phyloP scores from a whole-genome alignment of 2,113 vertebrate genomes.

The Typhlomys cinereus region DNA sequence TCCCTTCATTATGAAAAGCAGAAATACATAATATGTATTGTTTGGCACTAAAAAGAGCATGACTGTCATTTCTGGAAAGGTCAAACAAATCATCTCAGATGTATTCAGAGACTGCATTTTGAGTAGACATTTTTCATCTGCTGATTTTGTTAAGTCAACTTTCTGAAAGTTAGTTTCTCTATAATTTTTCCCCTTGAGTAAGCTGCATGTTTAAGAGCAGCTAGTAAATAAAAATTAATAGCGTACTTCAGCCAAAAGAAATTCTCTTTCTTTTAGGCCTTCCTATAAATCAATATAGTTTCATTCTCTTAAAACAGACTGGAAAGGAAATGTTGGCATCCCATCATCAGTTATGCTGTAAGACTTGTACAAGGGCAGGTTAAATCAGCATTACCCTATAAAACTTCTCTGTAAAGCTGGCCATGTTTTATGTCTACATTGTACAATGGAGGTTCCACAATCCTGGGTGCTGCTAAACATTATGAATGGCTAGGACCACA shows the following conservation, averaged over 20 bases:
- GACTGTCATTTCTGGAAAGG: conserved; percentile 25
- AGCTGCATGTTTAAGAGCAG: conserved; percentile 5
- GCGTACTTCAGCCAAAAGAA: neutral
- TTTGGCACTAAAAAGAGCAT: conserved; percentile 17
- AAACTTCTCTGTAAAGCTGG: neutral
- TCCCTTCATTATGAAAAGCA: conserved; percentile 32
- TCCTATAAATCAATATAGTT: conserved; percentile 6
- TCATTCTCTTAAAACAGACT: neutral
- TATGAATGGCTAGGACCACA: neutral
- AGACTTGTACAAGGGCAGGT: conserved; percentile 17
- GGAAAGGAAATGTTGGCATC: neutral
- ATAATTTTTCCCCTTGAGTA: neutral
- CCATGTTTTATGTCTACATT: neutral
- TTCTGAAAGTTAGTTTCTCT: neutral
- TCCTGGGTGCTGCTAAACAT: neutral
- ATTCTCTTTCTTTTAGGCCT: conserved; percentile 10
- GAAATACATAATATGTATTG: neutral
- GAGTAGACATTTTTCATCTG: neutral
- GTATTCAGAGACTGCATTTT: neutral
- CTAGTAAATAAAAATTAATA: neutral
- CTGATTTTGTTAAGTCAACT: neutral
- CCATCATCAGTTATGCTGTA: neutral
- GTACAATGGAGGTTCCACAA: neutral
- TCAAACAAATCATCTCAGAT: conserved; percentile 1
- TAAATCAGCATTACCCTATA: neutral